Evolutionary conservation across 2,113 vertebrate genomes (phyloP).

Genomic region (Theropithecus gelada): DNA sequence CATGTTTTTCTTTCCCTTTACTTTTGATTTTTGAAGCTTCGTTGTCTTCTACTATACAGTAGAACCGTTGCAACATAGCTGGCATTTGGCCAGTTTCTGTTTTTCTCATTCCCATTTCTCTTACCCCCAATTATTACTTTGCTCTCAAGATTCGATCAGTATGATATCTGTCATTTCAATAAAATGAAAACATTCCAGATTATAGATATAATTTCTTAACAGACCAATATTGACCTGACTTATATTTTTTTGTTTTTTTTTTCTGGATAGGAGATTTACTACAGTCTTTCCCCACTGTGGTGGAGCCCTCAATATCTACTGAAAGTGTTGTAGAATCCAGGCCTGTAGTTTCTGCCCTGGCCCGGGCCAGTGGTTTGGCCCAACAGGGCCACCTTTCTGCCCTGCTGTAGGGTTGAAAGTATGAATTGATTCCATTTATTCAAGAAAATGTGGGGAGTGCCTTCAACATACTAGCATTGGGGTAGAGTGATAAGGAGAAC

Average conservation of each 20-base stretch:
- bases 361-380: no score
- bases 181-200: background rate
- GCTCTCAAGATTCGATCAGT: constrained; percentile 20
- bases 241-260: fast-evolving
- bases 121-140: background rate
- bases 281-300: background rate
- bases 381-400: background rate
- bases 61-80: background rate
- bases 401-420: background rate
- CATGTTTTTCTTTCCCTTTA: background rate
- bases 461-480: background rate
- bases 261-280: background rate
- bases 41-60: background rate
- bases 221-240: background rate
- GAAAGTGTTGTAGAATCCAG: background rate
- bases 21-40: constrained; percentile 25
- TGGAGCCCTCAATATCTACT: background rate
- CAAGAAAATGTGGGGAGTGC: background rate
- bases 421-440: constrained; percentile 18
- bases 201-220: background rate
- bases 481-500: background rate
- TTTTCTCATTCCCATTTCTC: background rate
- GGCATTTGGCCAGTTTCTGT: background rate
- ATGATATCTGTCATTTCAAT: background rate
- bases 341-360: background rate